Conservation (phyloP, 2,888 invertebrate species). For the Adineta ricciae region DNA sequence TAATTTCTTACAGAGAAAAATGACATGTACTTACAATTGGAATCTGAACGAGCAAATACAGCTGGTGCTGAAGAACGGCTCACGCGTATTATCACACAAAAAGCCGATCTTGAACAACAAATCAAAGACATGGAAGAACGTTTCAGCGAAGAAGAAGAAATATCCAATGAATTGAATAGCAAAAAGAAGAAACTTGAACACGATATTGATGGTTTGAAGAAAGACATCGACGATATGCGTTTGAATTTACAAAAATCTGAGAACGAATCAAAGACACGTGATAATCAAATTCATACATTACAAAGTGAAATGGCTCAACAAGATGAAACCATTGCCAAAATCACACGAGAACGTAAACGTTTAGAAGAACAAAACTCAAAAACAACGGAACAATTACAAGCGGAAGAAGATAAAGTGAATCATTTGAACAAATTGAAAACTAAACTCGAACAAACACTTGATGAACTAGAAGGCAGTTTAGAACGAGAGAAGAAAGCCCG, state of each 20-base stretch:
- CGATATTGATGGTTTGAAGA: slow-evolving; percentile 84
- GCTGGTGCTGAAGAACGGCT: slow-evolving; percentile 84
- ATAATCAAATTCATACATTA: slow-evolving; percentile 36
- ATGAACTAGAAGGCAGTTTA: slow-evolving; percentile 86
- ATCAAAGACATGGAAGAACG: slow-evolving; percentile 90
- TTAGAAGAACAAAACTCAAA: slow-evolving; percentile 35
- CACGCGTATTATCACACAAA: slow-evolving; percentile 83
- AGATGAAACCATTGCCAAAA: slow-evolving; percentile 53
- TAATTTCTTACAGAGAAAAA: slow-evolving; percentile 74
- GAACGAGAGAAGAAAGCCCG: slow-evolving; percentile 98
- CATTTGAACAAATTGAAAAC: slow-evolving; percentile 95
- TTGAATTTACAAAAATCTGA: slow-evolving; percentile 57
- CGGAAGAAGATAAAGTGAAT: slow-evolving; percentile 57
- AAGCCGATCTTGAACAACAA: slow-evolving; percentile 87
- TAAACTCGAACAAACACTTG: slow-evolving; percentile 90
- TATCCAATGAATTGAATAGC: slow-evolving; percentile 82
- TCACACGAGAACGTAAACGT: slow-evolving; percentile 36
- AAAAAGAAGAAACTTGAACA: slow-evolving; percentile 93
- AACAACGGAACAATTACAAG: slow-evolving; percentile 35
- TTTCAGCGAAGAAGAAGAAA: slow-evolving; percentile 90
- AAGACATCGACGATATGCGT: slow-evolving; percentile 92
- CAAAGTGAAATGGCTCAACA: slow-evolving; percentile 67
- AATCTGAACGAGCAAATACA: slow-evolving; percentile 78
- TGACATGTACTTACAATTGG: slow-evolving; percentile 71
- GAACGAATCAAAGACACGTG: slow-evolving; percentile 35